These are phyloP conservation scores for Cryptophagus acutangulus DNA, from an alignment of 2,888 invertebrate genomes.

Conservation along the genomic window DNA sequence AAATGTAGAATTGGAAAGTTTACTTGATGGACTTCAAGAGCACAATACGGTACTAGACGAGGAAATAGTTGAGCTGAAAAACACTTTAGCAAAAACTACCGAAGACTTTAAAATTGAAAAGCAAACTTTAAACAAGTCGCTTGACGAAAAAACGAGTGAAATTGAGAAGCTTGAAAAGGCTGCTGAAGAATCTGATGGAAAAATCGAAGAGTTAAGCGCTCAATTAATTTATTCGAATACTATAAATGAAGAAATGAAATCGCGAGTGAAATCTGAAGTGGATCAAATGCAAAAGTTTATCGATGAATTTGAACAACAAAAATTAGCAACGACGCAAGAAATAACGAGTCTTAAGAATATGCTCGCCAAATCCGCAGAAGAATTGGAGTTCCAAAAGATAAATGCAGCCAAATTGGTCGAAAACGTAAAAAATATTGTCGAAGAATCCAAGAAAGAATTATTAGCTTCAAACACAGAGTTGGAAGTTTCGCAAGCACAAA, in stretches of 20 bases:
- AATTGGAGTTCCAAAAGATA: too few species aligned
- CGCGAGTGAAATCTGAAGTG: too few species aligned
- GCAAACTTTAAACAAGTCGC: neutral
- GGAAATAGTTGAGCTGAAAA: neutral
- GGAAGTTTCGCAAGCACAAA: too few species aligned
- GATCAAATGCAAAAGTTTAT: too few species aligned
- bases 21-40: neutral
- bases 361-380: too few species aligned
- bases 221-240: constrained; percentile 9
- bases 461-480: too few species aligned
- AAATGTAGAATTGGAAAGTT: too few species aligned
- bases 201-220: neutral
- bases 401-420: too few species aligned
- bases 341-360: too few species aligned
- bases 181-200: neutral
- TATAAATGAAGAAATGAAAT: too few species aligned
- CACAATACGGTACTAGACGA: neutral
- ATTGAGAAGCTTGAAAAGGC: neutral
- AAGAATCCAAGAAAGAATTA: constrained; percentile 2
- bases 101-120: constrained; percentile 6
- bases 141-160: neutral
- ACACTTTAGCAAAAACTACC: neutral
- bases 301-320: too few species aligned
- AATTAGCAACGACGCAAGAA: too few species aligned
- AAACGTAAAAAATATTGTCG: neutral